Evolutionary conservation across 2,797 vertebrate species (phyloP).

Genomic region (Tympanoctomys barrerae): DNA sequence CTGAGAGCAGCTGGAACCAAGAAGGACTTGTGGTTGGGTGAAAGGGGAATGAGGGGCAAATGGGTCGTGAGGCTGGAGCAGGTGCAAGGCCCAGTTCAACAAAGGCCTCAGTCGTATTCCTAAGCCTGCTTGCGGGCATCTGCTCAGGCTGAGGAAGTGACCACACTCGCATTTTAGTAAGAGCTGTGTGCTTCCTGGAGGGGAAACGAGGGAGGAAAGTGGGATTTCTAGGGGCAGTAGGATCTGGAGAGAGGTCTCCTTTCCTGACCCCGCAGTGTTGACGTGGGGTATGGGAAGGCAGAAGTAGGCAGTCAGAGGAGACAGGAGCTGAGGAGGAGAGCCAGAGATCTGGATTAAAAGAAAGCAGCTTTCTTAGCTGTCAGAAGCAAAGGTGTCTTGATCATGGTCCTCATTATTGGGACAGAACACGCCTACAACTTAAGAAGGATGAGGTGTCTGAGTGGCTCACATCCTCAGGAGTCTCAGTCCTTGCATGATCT

Average conservation of each 20-base stretch:
- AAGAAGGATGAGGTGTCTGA: neutral
- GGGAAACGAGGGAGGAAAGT: neutral
- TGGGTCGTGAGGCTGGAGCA: neutral
- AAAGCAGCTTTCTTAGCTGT: neutral
- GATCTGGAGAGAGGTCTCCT: neutral
- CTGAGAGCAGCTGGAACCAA: rapidly evolving
- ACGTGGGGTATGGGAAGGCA: neutral
- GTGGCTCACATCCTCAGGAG: neutral
- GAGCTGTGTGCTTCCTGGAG: neutral
- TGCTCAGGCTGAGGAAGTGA: neutral
- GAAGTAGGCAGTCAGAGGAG: neutral
- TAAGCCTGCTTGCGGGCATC: neutral
- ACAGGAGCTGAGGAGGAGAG: neutral
- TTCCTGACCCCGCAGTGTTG: neutral
- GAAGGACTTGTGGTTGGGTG: neutral
- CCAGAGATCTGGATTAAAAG: neutral
- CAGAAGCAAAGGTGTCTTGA: neutral
- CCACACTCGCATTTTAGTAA: neutral
- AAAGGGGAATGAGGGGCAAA: neutral
- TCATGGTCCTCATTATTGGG: neutral
- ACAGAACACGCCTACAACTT: neutral
- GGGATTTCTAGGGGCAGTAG: neutral
- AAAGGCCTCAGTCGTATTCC: neutral
- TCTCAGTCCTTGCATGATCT: neutral
- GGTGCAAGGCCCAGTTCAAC: neutral